Evolutionary conservation across 2,888 invertebrate species (phyloP), one percentile per base, ranked within the genome.

Genomic region (Muschampia plurimacula): DNA sequence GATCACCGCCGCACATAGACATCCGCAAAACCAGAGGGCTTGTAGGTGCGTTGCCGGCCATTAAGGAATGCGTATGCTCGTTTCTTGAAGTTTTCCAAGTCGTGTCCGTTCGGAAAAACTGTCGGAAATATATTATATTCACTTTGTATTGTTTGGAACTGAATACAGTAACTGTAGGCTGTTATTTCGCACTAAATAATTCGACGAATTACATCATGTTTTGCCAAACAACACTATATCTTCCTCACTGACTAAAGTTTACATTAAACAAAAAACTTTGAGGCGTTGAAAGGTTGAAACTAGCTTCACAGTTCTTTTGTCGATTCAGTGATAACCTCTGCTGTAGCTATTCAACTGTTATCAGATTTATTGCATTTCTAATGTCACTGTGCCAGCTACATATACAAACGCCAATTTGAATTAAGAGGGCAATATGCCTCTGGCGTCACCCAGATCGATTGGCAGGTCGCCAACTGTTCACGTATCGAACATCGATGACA

Each of bases 361-460:
- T 52, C 39, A 72, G 66, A 72, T 67, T 72, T 52, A 72, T 72
- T 67, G 66, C 71, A 67, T 67, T 62, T 67, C 71, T 72, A 66
- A 67, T 72, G 70, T 71, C 71, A 66, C 52, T 49, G 60, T 60
- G 71, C 60, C 66, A 71, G 66, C 46, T 22, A 22, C n/a, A 55
- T 62, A 52, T 62, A 41, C 67, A 41, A 41, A 67, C 71, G 71
- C 66, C 71, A 67, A 62, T 72, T 72, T 67, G 62, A 72, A 72
- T 72, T 72, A 72, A 52, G 60, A 72, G 39, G 60, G 28, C 71
- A 52, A 49, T 55, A 41, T 41, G 49, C 55, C 62, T 15, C 52
- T 41, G 71, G 62, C 66, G 52, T 62, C 71, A 72, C 67, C 71
- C 39, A 52, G 60, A 66, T 67, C 65, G 10, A n/a, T 72, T 72